Conservation (phyloP, 2,888 invertebrate genomes). For the Agriopis leucophaearia region DNA sequence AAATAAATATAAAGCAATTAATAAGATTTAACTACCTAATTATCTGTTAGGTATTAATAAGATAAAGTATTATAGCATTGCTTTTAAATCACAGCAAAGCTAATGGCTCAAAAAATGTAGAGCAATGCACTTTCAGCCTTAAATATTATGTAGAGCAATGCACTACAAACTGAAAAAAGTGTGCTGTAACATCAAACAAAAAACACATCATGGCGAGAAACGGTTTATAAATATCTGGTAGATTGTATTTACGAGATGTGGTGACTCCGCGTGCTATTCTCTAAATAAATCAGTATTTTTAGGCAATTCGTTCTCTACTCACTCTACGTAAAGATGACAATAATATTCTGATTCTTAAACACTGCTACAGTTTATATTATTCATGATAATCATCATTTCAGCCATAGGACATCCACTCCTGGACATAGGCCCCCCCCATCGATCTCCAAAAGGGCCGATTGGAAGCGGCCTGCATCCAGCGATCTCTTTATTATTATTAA, state of each 20-base stretch:
- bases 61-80: too few relatives aligned
- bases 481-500: too few relatives aligned
- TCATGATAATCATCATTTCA: too few relatives aligned
- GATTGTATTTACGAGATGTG: constrained; percentile 18
- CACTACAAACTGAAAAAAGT: constrained; percentile 4
- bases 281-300: constrained; percentile 42
- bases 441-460: too few relatives aligned
- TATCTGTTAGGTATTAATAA: too few relatives aligned
- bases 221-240: constrained; percentile 21
- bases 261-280: constrained; percentile 31
- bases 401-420: too few relatives aligned
- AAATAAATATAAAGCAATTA: too few relatives aligned
- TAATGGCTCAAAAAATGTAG: background rate
- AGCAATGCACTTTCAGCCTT: background rate
- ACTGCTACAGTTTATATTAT: too few relatives aligned
- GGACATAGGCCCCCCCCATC: too few relatives aligned
- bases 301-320: constrained; percentile 28
- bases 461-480: too few relatives aligned
- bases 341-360: too few relatives aligned
- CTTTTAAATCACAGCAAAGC: background rate
- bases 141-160: constrained; percentile 17
- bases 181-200: constrained; percentile 10
- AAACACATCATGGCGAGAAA: constrained; percentile 7
- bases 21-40: too few relatives aligned
- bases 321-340: background rate